Percentiles rank a stretch among this genome's conserved stretches.
Evolutionary conservation across 2,888 invertebrate genomes (phyloP).

Genomic region (Papilio elwesi): DNA sequence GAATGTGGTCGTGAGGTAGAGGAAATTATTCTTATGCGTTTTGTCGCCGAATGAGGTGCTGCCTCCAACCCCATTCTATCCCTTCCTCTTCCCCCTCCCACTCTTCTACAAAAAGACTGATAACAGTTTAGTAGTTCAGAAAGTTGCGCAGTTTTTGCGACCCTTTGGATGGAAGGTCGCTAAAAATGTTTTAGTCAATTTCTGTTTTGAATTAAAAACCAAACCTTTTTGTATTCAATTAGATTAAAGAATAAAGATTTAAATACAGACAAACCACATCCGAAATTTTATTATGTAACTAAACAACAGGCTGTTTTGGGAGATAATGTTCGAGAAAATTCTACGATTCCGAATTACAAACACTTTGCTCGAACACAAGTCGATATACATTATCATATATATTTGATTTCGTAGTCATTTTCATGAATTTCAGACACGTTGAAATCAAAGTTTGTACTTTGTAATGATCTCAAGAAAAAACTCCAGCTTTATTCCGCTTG

Average conservation of each 20-base stretch:
- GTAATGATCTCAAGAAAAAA: slow-evolving; percentile 3
- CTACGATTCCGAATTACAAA: slow-evolving; percentile 3
- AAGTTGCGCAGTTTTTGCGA: too few relatives aligned
- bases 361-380: slow-evolving; percentile 1
- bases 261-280: not conserved
- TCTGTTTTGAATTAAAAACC: too few relatives aligned
- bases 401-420: slow-evolving; percentile 16
- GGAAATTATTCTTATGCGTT: too few relatives aligned
- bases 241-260: too few relatives aligned
- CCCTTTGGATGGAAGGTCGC: too few relatives aligned
- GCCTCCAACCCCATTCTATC: too few relatives aligned
- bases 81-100: too few relatives aligned
- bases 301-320: not conserved
- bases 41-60: too few relatives aligned
- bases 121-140: too few relatives aligned
- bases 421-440: slow-evolving; percentile 11
- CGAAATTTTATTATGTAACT: slow-evolving; percentile 4
- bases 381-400: slow-evolving; percentile 22
- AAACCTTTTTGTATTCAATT: not conserved
- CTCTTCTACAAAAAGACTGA: too few relatives aligned
- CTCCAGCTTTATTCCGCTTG: not conserved
- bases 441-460: slow-evolving; percentile 1
- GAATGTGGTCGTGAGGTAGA: too few relatives aligned
- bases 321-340: slow-evolving; percentile 12
- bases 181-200: too few relatives aligned